Percentiles rank a stretch among this genome's conserved stretches.
Conservation (phyloP, 2,797 vertebrate species). For the Argentina silus region DNA sequence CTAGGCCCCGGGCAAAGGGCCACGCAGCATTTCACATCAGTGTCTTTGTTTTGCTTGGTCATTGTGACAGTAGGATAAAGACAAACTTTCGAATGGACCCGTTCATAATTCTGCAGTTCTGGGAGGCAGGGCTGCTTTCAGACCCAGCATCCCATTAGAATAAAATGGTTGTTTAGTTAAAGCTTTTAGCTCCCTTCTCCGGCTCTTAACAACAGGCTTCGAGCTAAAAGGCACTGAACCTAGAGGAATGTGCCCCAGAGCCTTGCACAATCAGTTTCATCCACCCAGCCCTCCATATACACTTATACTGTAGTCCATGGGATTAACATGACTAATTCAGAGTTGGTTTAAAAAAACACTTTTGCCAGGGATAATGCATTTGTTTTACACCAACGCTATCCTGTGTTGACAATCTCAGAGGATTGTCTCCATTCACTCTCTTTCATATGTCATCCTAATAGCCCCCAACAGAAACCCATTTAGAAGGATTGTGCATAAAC, state of each 20-base stretch:
- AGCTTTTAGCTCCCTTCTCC: slow-evolving; percentile 34
- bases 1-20: slow-evolving; percentile 43
- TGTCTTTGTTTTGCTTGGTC: slow-evolving; percentile 36
- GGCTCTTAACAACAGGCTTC: slow-evolving; percentile 1
- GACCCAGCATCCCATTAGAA: slow-evolving; percentile 25
- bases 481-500: slow-evolving; percentile 36
- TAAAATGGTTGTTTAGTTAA: slow-evolving; percentile 19
- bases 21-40: slow-evolving; percentile 37
- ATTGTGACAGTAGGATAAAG: background rate
- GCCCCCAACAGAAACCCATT: slow-evolving; percentile 40
- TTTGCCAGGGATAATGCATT: slow-evolving; percentile 1
- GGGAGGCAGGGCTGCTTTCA: slow-evolving; percentile 8
- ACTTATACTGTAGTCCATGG: background rate
- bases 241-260: slow-evolving; percentile 23
- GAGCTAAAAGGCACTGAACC: slow-evolving; percentile 25
- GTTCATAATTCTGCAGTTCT: background rate
- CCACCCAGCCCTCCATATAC: background rate
- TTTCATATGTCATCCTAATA: slow-evolving; percentile 38
- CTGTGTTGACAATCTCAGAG: slow-evolving; percentile 19
- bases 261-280: slow-evolving; percentile 29
- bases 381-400: background rate
- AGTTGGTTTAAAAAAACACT: slow-evolving; percentile 28
- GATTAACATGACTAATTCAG: slow-evolving; percentile 29
- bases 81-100: slow-evolving; percentile 1
- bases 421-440: slow-evolving; percentile 24